Evolutionary conservation across 92 coral and sea anemone species (phyloP), one percentile per base, ranked within the genome.

Genomic region (Muricea muricata): DNA sequence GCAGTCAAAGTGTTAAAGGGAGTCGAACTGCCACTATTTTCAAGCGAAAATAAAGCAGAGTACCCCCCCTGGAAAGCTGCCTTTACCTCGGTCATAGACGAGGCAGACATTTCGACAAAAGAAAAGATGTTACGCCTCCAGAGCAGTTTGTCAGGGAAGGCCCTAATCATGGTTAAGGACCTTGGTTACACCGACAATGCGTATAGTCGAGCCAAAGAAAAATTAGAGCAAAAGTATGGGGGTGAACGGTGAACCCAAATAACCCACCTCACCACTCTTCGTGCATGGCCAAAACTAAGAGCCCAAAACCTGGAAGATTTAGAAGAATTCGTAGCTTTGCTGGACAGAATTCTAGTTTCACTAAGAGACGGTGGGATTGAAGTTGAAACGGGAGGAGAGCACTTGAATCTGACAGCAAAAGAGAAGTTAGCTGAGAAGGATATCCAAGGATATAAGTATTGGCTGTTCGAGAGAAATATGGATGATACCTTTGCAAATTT

Each of bases 81-180:
- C 1, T 72, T 72, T 23, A 72, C 42, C 57, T 72, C 78, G 14
- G 46, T 72, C 10, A 58, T 72, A 7, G 55, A 45, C 26, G 31
- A 26, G 3, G 52, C 26, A 20, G 58, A 39, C 21, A 39, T 89
- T 39, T 61, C 91, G 9, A 77, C 77, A 32, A 76, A 56, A 67
- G 86, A 55, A 65, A 88, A 86, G 52, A 87, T 74, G 90, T 81
- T 81, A 30, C 67, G 78, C 14, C 45, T 74, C 1, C 83, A 88
- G 39, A 90, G 34, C 57, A 75, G 90, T 35, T 58, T 86, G 85
- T 35, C 88, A 2, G 88, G 88, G 58, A 90, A 82, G 37, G 88
- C 93, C 42, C 86, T 41, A 73, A 26, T 42, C n/a, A 26, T 89
- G 76, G 82, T 89, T 0, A 76, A 61, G 50, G 90, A 85, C 81